Base-by-base conservation (phyloP, 2,888 invertebrate species). In the Barypeithes pellucidus region DNA sequence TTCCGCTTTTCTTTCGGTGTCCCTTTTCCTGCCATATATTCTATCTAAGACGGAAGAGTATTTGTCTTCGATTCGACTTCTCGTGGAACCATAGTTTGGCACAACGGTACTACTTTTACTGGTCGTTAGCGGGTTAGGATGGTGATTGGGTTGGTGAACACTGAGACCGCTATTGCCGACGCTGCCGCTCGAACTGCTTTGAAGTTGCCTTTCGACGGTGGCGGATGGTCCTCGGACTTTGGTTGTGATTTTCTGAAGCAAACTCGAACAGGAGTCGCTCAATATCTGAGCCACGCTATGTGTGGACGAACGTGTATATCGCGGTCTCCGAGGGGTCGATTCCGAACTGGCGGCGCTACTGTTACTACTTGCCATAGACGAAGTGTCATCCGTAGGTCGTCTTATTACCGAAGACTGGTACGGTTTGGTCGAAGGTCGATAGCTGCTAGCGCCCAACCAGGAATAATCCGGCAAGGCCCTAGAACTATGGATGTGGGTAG, bases 261-360 rank as follows among this genome's bases (percentile, higher is more conserved):
- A 89, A 87, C 91, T 95, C 82, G 94, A 93, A 87, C 95, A 96
- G 80, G 95, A 95, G 85, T 96, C 95, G 79, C 93, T 93, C 80
- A 96, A 88, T 81, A 96, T 88, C 86, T 96, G 95, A 77, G 95
- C 93, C 80, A 96, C 94, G 87, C 95, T 95, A 60, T 92, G 90
- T 63, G 92, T 91, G 62, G 92, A 91, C 73, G 93, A 93, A 63
- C 95, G 94, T 76, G 95, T 91, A 78, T 92, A 89, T 87, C 95
- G 95, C 76, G 91, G 89, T 70, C 88, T 84, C 84, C 90, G 83
- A 79, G 84, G 67, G 8, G 79, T 65, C 86, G 89, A 47, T 24
- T 72, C 67, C 7, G 77, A 63, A 29, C 78, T 63, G 8, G 74
- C 41, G 8, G 74, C 41, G 11, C 67, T 66, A 45, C 52, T 73